Base-by-base conservation (phyloP, 2,797 vertebrate genomes). In the Bufotes viridis region DNA sequence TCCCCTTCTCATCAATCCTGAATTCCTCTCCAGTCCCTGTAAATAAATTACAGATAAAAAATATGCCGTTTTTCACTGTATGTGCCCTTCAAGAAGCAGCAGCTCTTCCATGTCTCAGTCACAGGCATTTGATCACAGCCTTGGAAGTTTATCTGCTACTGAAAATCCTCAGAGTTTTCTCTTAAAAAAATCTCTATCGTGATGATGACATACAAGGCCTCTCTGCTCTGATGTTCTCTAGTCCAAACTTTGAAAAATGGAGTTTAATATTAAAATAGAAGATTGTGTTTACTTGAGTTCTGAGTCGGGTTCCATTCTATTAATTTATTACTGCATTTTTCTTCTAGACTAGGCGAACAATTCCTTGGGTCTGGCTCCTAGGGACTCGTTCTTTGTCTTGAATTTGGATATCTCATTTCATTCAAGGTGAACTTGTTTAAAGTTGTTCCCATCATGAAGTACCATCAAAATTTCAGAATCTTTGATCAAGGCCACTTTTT, bases 41-140 rank as follows among this genome's bases (percentile, higher is more conserved):
- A 72, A 83, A 83, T 83, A 83, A 83, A 83, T 83, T 83, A 72
- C n/a, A 57, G 53, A 22, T 20, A 29, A 53, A 55, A 81, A 65
- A 60, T 83, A 72, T 72, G 24, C 82, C 18, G 81, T 18, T 53
- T 70, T 53, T 60, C 29, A n/a, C 55, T 60, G 53, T 75, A 42
- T 42, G 55, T n/a, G 70, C 69, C 70, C 82, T 75, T 75, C 82
- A 74, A 49, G 55, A 75, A 60, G 29, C 29, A 84, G 67, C 82
- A 74, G 53, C 29, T 82, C 69, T 82, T 53, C 57, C 67, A 51
- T 81, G 69, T 75, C 67, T 26, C 67, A 74, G 69, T 14, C 55
- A 79, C 76, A 80, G 63, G 42, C 49, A 24, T 63, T 60, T 79
- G 76, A 80, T 70, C 61, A 78, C 57, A 75, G 51, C 78, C 86